Base-by-base conservation (phyloP, 1,140 invertebrate genomes). In the Apolygus lucorum region DNA sequence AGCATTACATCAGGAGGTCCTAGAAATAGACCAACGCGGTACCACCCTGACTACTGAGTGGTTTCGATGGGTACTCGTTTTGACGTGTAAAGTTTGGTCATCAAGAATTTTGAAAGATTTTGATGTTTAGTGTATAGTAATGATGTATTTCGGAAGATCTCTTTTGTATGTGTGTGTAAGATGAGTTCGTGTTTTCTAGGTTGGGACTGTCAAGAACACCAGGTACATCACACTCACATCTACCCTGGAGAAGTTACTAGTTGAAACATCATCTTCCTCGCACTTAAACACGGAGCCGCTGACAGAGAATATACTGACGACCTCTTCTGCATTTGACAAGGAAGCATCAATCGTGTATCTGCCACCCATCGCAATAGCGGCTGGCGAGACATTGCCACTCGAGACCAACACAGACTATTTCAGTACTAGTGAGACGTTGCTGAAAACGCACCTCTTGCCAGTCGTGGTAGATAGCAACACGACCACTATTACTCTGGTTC, bases 371-470 rank as follows among this genome's bases (percentile, higher is more conserved):
- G 86, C 86, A 49, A 79, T 93, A 13, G 86, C 87, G 4, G 84
- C 85, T 13, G 83, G 86, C 72, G 88, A 88, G 73, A 93, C 89
- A 0, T 90, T 89, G 24, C 88, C 90, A 0, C 77, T 95, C 66
- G 90, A 93, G 81, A 95, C 91, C 0, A 80, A 92, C n/a, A 93
- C 90, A 0, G 91, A 95, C 79, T 92, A 90, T 0, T 94, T 93
- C 80, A 93, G 91, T 70, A 93, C 92, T 2, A 93, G 91, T 0
- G 90, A 93, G 78, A 85, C 88, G 0, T 86, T 94, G 79, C 78
- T 93, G 1, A 93, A 93, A 76, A 94, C 92, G 0, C 90, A 93
- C 74, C 85, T 95, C 67, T 79, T 95, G 62, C 92, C 92, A 0
- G 86, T 94, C 0, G 81, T 93, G 13, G 85, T 86, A 26, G 84